Conservation (phyloP, 2,888 invertebrate genomes). For the Trichogramma evanescens region DNA sequence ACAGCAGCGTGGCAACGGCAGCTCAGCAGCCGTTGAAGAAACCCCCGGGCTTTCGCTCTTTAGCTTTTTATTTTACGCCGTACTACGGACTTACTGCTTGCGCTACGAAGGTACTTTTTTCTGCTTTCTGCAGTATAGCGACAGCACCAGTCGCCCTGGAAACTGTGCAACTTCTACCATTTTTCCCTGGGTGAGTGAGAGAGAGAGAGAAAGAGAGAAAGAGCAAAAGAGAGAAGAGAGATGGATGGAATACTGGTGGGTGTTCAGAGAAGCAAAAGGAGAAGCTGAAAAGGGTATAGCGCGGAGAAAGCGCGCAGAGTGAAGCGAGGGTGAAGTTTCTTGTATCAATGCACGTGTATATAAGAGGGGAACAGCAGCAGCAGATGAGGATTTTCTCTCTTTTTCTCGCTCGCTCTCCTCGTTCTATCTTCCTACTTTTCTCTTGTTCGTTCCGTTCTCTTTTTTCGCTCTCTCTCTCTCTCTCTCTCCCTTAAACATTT, state of each 20-base stretch:
- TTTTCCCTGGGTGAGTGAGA: constrained; percentile 10
- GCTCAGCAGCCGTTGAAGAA: constrained; percentile 1
- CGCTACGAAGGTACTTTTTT: not conserved
- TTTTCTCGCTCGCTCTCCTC: constrained; percentile 1
- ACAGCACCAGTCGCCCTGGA: constrained; percentile 12
- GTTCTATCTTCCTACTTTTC: not conserved
- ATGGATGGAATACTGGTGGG: not conserved
- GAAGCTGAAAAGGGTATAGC: constrained; percentile 11
- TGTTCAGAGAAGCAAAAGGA: constrained; percentile 1
- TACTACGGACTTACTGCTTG: not conserved
- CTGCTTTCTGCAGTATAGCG: too few relatives aligned
- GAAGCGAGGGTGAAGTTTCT: too few relatives aligned
- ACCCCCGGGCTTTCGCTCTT: constrained; percentile 17
- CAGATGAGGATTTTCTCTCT: not conserved
- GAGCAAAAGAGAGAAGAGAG: constrained; percentile 3
- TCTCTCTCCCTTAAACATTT: too few relatives aligned
- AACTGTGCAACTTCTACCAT: constrained; percentile 14
- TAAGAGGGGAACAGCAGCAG: too few relatives aligned
- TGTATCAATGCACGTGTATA: too few relatives aligned
- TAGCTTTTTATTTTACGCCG: constrained; percentile 15
- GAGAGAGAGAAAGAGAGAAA: constrained; percentile 9
- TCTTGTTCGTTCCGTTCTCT: not conserved
- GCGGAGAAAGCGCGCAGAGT: not conserved
- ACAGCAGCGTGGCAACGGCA: constrained; percentile 23
- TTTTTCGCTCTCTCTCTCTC: not conserved